These are phyloP conservation scores for Thalassoma bifasciatum DNA, from an alignment of 2,113 vertebrate species.

Conservation along the genomic window DNA sequence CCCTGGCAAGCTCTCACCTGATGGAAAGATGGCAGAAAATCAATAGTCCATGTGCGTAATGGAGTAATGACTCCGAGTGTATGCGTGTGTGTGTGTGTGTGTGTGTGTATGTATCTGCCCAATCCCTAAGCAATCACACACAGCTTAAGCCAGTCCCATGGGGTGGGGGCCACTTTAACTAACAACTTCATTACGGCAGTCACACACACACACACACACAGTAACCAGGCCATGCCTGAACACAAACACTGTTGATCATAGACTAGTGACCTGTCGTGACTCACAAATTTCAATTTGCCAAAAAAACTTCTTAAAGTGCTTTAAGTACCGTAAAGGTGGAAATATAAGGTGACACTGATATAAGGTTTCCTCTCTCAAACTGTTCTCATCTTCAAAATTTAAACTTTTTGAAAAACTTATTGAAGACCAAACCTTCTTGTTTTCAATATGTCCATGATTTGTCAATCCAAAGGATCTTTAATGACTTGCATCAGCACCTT, in stretches of 20 bases:
- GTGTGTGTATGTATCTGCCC: slow-evolving; percentile 66
- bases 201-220: slow-evolving; percentile 15
- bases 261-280: slow-evolving; percentile 8
- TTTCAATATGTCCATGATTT: too few relatives aligned
- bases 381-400: too few relatives aligned
- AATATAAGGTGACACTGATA: too few relatives aligned
- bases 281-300: neutral
- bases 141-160: slow-evolving; percentile 82
- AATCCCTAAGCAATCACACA: slow-evolving; percentile 83
- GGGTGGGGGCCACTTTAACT: slow-evolving; percentile 81
- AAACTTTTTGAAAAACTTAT: too few relatives aligned
- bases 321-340: neutral
- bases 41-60: slow-evolving; percentile 87
- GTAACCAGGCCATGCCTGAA: slow-evolving; percentile 16
- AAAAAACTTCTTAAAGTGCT: slow-evolving; percentile 38
- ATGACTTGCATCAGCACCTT: too few relatives aligned
- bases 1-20: slow-evolving; percentile 84
- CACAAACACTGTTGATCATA: slow-evolving; percentile 57
- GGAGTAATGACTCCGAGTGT: slow-evolving; percentile 84
- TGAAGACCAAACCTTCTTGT: too few relatives aligned
- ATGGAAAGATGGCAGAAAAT: slow-evolving; percentile 90
- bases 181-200: slow-evolving; percentile 85
- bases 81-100: slow-evolving; percentile 73
- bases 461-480: too few relatives aligned
- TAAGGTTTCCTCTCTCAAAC: too few relatives aligned